phyloP scores from a whole-genome alignment of 2,797 vertebrate species.

The Periophthalmus magnuspinnatus region DNA sequence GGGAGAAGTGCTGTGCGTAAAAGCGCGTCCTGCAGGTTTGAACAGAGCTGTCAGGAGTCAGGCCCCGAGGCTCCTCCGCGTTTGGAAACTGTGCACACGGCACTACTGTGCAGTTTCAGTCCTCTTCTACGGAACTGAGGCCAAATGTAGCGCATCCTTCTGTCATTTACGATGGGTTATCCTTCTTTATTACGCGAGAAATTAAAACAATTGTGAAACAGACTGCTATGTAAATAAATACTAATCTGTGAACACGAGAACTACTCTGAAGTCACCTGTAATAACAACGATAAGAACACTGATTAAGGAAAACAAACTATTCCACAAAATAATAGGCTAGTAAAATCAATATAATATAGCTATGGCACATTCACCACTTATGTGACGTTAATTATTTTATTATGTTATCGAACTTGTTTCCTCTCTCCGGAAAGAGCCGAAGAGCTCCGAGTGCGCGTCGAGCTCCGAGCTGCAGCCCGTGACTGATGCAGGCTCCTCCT shows the following conservation, averaged over 20 bases:
- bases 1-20: constrained; percentile 1
- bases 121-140: not conserved
- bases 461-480: constrained; percentile 11
- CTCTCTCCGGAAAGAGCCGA: constrained; percentile 11
- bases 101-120: not conserved
- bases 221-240: too few species aligned
- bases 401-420: not conserved
- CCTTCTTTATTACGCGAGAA: too few species aligned
- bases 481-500: constrained; percentile 1
- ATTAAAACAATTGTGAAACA: too few species aligned
- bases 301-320: too few species aligned
- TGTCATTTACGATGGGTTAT: too few species aligned
- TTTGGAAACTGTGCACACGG: not conserved
- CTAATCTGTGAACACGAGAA: too few species aligned
- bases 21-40: not conserved
- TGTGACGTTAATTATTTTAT: not conserved
- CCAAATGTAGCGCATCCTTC: too few species aligned
- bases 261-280: too few species aligned
- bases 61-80: not conserved
- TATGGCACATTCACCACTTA: not conserved
- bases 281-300: too few species aligned
- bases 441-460: not conserved
- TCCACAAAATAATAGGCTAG: not conserved
- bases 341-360: not conserved
- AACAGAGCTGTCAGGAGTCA: not conserved